Base-by-base conservation (phyloP, 2,113 vertebrate genomes). In the Corythoichthys haematopterus region DNA sequence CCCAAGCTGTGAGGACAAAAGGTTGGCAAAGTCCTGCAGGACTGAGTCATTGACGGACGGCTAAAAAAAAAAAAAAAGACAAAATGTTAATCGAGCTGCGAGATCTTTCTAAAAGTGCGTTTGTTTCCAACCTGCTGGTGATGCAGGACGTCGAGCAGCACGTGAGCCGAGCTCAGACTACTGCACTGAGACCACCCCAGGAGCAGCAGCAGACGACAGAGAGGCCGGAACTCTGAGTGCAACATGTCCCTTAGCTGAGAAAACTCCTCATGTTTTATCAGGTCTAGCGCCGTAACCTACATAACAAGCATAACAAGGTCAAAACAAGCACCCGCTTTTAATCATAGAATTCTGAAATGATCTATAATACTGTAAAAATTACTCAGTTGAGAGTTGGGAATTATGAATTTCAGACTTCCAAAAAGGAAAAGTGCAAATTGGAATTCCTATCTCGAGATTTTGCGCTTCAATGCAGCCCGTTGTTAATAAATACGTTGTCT, bases 161-260 rank as follows among this genome's bases (percentile, higher is more conserved):
- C 80, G 67, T 92, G 94, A 63, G 95, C 96, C 0, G 95, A 94
- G 58, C 87, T 90, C 33, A 96, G 82, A 63, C 93, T 96, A 80
- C 91, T 92, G 77, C 95, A 98, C 48, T 97, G 93, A 68, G 89
- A 94, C 97, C 97, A 99, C 57, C 96, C 96, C 60, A 98, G 88
- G 61, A 98, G 91, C 64, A 98, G 81, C 13, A 98, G 87, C 38
- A 99, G 93, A 14, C 93, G 94, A 33, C 93, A 90, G 63, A 99
- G 88, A 2, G 95, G 94, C 65, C 80, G 92, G 77, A 98, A 99
- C 88, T 98, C 96, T 75, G 84, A 84, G 58, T 68, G 90, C 55
- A 98, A 76, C 13, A 99, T 88, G 43, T 65, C 74, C 62, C 80
- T 88, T 61, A 99, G 90, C 70, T 87, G 84, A 0, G 75, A 82